These are phyloP conservation scores for Cistogaster globosa DNA, from an alignment of 2,888 invertebrate genomes.

Conservation along the genomic window DNA sequence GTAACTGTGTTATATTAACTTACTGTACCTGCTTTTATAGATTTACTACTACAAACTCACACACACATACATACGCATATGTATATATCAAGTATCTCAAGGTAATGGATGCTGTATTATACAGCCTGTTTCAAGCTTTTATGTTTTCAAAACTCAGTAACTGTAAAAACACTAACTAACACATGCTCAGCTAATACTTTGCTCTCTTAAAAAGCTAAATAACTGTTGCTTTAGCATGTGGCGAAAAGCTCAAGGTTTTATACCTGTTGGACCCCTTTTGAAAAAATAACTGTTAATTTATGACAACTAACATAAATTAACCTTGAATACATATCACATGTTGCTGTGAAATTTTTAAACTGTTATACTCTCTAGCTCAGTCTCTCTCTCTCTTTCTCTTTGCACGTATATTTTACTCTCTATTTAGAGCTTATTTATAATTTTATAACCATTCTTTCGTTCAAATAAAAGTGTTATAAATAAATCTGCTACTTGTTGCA, in stretches of 20 bases:
- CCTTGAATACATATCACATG: constrained; percentile 61
- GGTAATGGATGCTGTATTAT: constrained; percentile 66
- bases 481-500: constrained; percentile 68
- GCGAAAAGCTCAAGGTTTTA: constrained; percentile 53
- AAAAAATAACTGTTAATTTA: constrained; percentile 27
- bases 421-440: constrained; percentile 2
- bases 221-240: constrained; percentile 60
- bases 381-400: not conserved
- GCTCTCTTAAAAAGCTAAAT: constrained; percentile 25
- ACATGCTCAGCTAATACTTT: constrained; percentile 7
- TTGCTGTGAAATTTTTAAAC: constrained; percentile 9
- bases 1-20: constrained; percentile 66
- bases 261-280: constrained; percentile 64
- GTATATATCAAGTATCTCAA: constrained; percentile 33
- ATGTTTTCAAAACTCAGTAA: constrained; percentile 9
- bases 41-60: constrained; percentile 11
- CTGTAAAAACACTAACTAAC: constrained; percentile 1
- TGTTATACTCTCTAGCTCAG: not conserved
- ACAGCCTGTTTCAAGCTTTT: too few species aligned
- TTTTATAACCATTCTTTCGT: not conserved
- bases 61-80: too few species aligned
- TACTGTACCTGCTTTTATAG: constrained; percentile 70
- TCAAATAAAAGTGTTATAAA: not conserved
- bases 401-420: not conserved
- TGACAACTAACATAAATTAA: constrained; percentile 53